Conservation (phyloP, 2,113 vertebrate genomes). For the Cebus imitator region DNA sequence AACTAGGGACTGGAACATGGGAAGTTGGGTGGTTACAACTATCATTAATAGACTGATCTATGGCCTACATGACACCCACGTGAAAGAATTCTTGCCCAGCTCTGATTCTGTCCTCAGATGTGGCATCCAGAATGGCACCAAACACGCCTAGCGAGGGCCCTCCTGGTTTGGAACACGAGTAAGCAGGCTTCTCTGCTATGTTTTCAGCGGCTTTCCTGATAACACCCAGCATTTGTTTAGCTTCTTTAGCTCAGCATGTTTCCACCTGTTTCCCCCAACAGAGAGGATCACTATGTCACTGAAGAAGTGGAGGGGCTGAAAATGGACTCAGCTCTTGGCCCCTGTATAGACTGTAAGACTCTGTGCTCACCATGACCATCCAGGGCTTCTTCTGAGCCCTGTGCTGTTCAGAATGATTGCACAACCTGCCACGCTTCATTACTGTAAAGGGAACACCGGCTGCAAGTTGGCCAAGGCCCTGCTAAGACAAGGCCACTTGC, state of each 20-base stretch:
- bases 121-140: background rate
- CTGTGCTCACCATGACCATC: background rate
- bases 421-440: rapidly evolving
- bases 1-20: background rate
- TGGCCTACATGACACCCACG: background rate
- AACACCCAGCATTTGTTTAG: background rate
- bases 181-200: background rate
- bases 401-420: background rate
- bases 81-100: background rate
- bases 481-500: background rate
- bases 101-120: background rate
- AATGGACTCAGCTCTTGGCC: background rate
- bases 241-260: background rate
- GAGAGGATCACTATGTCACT: background rate
- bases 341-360: background rate
- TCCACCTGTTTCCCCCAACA: background rate
- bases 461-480: rapidly evolving
- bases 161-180: background rate
- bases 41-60: background rate
- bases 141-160: background rate
- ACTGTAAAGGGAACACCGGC: too few relatives aligned
- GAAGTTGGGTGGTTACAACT: background rate
- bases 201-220: background rate
- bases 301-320: background rate
- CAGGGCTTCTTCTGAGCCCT: background rate